Evolutionary conservation across 64 coral and sea anemone species (phyloP), one percentile per base, ranked within the genome.

Genomic region (Pocillopora verrucosa): DNA sequence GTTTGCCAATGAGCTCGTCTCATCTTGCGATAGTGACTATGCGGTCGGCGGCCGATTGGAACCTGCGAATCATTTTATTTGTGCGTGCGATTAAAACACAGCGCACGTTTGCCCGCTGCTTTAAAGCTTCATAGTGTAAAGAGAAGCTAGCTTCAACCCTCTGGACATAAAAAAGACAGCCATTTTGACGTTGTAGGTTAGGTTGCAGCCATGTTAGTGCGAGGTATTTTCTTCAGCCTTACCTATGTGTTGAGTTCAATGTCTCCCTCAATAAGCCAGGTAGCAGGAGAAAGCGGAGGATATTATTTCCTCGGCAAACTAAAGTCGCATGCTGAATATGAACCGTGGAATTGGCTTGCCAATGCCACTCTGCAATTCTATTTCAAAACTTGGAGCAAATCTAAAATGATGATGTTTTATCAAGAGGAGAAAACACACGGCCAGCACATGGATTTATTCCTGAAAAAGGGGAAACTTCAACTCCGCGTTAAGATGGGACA

Each of bases 321-420:
- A 4, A 10, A 35, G 34, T 84, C 81, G 2, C 37, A 84, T 20
- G 81, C 81, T 9, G 37, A 69, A 64, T 84, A 84, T 34, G 81
- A 84, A 16, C 81, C 81, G 4, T 72, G 81, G 81, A 84, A 22
- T 64, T 84, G 81, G 81, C 38, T 34, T 84, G 62, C 63, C 25
- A 84, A 84, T 84, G 81, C 81, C 4, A 84, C 81, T 16, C 22
- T 84, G 12, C 63, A 84, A 36, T 84, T 84, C 65, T 84, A 69
- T 38, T 84, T 84, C 37, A 35, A 84, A 13, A 56, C 81, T 38
- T 69, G 34, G 9, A 37, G 36, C 13, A 36, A 38, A 36, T 20
- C 67, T 51, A 0, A 64, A 16, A 64, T 64, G 1, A 69, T 84
- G 81, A 22, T 84, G 14, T 84, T 84, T 41, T 84, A 84, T 64